phyloP scores from a whole-genome alignment of 2,888 invertebrate genomes.

The Oxycera nigricornis region DNA sequence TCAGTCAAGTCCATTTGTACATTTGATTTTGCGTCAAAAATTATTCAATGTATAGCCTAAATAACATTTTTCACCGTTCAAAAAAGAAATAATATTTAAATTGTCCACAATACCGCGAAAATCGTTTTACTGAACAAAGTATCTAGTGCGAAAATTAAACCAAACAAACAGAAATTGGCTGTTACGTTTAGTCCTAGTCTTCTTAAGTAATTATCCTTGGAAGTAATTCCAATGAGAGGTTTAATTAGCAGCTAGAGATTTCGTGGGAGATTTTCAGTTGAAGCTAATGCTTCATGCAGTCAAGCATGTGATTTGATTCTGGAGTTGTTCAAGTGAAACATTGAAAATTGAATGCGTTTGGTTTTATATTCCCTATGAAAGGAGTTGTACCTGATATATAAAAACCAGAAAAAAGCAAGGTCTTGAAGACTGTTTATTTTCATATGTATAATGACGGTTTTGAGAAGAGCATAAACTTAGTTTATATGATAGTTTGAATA shows the following conservation, averaged over 20 bases:
- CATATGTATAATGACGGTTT: too few relatives aligned
- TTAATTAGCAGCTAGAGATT: slow-evolving; percentile 24
- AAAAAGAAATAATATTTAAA: background rate
- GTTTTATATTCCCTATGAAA: too few relatives aligned
- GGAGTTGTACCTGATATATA: too few relatives aligned
- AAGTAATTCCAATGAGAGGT: slow-evolving; percentile 26
- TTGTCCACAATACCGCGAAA: slow-evolving; percentile 13
- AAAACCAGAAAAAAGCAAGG: too few relatives aligned
- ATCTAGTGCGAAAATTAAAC: slow-evolving; percentile 31
- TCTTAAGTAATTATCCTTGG: slow-evolving; percentile 34
- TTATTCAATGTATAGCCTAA: too few relatives aligned
- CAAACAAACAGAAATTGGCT: slow-evolving; percentile 36
- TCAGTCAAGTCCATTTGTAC: too few relatives aligned
- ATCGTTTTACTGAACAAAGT: slow-evolving; percentile 16
- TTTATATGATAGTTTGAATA: too few relatives aligned
- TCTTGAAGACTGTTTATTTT: too few relatives aligned
- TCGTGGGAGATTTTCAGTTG: slow-evolving; percentile 11
- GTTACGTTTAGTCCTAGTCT: slow-evolving; percentile 30
- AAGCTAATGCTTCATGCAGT: slow-evolving; percentile 11
- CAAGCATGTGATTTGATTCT: slow-evolving; percentile 8
- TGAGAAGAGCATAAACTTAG: too few relatives aligned
- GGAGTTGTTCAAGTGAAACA: background rate
- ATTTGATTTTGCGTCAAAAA: too few relatives aligned
- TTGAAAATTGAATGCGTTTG: too few relatives aligned
- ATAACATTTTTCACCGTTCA: too few relatives aligned